Conservation (phyloP, 2,797 vertebrate species). For the Chelon auratus region DNA sequence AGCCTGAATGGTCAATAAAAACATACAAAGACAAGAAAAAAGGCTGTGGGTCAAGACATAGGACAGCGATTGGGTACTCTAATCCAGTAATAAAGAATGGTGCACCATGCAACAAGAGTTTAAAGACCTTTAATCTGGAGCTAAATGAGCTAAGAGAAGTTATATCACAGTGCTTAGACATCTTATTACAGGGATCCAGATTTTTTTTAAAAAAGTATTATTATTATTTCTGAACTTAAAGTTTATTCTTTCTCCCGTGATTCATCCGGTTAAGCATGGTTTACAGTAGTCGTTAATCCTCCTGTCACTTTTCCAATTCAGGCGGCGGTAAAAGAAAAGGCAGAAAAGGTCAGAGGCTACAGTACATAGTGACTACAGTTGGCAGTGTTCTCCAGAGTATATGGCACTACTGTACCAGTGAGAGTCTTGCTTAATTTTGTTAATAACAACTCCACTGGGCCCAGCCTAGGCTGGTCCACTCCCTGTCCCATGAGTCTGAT, state of each 20-base stretch:
- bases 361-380: background rate
- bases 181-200: background rate
- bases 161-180: background rate
- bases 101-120: conserved; percentile 50
- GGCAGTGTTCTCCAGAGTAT: conserved; percentile 13
- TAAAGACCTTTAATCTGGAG: conserved; percentile 9
- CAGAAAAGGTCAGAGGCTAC: conserved; percentile 8
- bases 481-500: conserved; percentile 88
- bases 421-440: conserved; percentile 41
- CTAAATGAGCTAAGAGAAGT: background rate
- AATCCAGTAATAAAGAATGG: conserved; percentile 12
- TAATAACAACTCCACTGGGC: conserved; percentile 59
- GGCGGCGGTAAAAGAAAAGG: background rate
- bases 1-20: conserved; percentile 55
- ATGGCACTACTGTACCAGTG: conserved; percentile 36
- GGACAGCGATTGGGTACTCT: conserved; percentile 77
- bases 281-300: background rate
- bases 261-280: background rate
- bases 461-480: conserved; percentile 92
- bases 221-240: background rate
- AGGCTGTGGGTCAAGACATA: conserved; percentile 84
- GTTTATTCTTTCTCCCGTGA: conserved; percentile 2
- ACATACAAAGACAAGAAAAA: conserved; percentile 84
- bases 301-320: background rate
- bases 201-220: background rate